A percentile compares a stretch with the other conserved stretches of the same genome.
Evolutionary conservation across 2,797 vertebrate species (phyloP).

Genomic region (Ctenopoma multispine): DNA sequence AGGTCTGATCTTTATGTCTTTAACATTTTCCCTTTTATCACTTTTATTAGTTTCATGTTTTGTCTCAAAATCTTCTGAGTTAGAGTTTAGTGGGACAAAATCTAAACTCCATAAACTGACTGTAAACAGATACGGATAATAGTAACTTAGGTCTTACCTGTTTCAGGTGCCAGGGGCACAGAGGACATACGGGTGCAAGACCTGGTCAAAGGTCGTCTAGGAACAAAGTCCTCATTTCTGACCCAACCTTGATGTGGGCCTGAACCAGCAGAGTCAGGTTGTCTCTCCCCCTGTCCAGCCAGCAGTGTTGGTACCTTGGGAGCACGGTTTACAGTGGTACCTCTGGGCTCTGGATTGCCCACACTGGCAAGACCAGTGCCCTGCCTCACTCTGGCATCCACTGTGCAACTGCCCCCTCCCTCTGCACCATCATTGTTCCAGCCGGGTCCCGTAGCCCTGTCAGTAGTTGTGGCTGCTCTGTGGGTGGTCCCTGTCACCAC

Average conservation of each 20-base stretch:
- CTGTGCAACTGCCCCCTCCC: neutral
- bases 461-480: constrained; percentile 25
- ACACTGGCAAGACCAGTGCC: constrained; percentile 2
- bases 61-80: too few relatives aligned
- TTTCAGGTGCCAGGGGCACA: constrained; percentile 90
- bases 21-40: too few relatives aligned
- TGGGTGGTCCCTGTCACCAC: constrained; percentile 8
- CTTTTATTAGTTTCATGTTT: too few relatives aligned
- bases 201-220: constrained; percentile 92
- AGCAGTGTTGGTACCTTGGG: constrained; percentile 18
- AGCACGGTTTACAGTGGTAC: constrained; percentile 16
- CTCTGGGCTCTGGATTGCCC: constrained; percentile 25
- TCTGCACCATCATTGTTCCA: constrained; percentile 29
- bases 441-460: constrained; percentile 33
- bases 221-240: constrained; percentile 81
- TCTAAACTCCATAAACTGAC: too few relatives aligned
- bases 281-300: constrained; percentile 28
- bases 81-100: too few relatives aligned
- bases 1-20: too few relatives aligned
- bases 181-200: constrained; percentile 92
- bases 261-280: constrained; percentile 4
- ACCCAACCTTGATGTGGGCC: constrained; percentile 53
- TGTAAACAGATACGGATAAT: too few relatives aligned
- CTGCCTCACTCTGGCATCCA: constrained; percentile 2
- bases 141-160: constrained; percentile 85